Conservation (phyloP, 2,113 vertebrate species). For the Hypanus sabinus region DNA sequence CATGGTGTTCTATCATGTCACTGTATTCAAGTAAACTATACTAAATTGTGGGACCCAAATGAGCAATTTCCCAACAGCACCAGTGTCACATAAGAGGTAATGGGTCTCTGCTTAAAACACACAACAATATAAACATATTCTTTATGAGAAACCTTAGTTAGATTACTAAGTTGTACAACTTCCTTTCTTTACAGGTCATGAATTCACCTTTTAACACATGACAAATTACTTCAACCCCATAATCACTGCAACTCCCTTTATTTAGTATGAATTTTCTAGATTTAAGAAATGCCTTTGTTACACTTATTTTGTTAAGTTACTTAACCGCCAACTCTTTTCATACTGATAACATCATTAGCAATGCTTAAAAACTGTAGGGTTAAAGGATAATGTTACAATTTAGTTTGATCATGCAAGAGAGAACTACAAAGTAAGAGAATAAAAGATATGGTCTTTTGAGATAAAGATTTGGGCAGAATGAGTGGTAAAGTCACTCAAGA, state of each 20-base stretch:
- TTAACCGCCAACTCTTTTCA: neutral
- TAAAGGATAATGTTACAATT: neutral
- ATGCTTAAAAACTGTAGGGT: neutral
- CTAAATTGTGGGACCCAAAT: neutral
- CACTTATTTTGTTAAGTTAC: neutral
- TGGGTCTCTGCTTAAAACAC: neutral
- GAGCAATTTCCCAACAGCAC: neutral
- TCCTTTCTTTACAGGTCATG: neutral
- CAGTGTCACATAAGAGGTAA: neutral
- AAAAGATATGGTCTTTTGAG: too few relatives aligned
- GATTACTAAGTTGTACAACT: neutral
- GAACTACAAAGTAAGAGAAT: too few relatives aligned
- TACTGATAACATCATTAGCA: neutral
- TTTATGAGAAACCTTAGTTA: neutral
- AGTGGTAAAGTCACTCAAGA: neutral
- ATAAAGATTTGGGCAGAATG: too few relatives aligned
- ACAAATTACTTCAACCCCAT: neutral
- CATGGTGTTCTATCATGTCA: neutral
- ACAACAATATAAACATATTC: neutral
- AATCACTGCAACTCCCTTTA: neutral
- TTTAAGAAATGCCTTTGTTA: neutral
- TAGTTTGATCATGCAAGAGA: neutral
- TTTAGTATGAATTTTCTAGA: neutral
- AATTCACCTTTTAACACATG: neutral
- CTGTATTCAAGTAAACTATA: neutral